These are phyloP conservation scores for Acanthacorydalis orientalis DNA, from an alignment of 2,888 invertebrate genomes.

Conservation along the genomic window DNA sequence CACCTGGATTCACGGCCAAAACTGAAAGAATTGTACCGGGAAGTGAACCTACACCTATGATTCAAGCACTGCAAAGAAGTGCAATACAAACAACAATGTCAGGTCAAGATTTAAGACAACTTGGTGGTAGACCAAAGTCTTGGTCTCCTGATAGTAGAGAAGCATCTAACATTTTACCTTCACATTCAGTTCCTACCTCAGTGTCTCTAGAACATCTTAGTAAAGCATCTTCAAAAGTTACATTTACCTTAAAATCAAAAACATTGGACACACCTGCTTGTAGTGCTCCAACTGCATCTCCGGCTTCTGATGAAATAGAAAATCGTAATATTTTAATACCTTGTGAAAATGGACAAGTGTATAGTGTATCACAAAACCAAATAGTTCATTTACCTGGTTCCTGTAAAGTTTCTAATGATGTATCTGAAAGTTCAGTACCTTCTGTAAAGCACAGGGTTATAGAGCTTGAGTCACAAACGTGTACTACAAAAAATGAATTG, in stretches of 20 bases:
- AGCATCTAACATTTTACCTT: slow-evolving; percentile 37
- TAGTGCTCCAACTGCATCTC: slow-evolving; percentile 4
- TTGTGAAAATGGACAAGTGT: slow-evolving; percentile 69
- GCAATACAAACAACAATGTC: slow-evolving; percentile 15
- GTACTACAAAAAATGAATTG: slow-evolving; percentile 2
- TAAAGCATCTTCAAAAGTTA: slow-evolving; percentile 19
- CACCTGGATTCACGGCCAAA: slow-evolving; percentile 40
- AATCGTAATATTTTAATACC: slow-evolving; percentile 71
- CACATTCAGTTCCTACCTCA: slow-evolving; percentile 35
- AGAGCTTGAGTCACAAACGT: slow-evolving; percentile 40
- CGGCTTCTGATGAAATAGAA: slow-evolving; percentile 5
- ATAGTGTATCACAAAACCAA: slow-evolving; percentile 83
- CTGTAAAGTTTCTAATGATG: slow-evolving; percentile 15
- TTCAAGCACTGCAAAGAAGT: slow-evolving; percentile 29
- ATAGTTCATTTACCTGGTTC: slow-evolving; percentile 56
- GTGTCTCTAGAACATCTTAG: slow-evolving; percentile 50
- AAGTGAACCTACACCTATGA: slow-evolving; percentile 42
- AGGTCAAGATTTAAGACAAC: slow-evolving; percentile 19
- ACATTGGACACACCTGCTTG: not conserved
- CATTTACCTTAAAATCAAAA: slow-evolving; percentile 11
- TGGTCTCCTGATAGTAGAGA: slow-evolving; percentile 55
- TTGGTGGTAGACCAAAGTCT: slow-evolving; percentile 41
- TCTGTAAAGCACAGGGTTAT: slow-evolving; percentile 55
- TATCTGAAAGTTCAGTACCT: slow-evolving; percentile 21
- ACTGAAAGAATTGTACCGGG: slow-evolving; percentile 37